Base-by-base conservation (phyloP, 92 coral and sea anemone genomes). In the Umimayanthus kanabou region DNA sequence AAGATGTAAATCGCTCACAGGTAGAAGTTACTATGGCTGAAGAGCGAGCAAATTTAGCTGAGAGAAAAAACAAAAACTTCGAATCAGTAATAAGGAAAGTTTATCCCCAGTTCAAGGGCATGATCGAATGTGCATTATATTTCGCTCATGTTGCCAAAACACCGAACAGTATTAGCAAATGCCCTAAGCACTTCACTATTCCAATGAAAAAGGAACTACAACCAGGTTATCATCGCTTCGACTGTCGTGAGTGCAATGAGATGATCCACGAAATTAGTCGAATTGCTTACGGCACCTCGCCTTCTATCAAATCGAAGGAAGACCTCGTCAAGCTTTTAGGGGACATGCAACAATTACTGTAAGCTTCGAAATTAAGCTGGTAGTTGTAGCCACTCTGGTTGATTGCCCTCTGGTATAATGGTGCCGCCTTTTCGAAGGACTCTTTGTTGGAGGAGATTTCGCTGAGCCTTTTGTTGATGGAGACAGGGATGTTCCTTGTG, bases 111-210 rank as follows among this genome's bases (percentile, higher is more conserved):
- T 39, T 81, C 6, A 67, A 66, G 9, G 55, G 85, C 37, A 81
- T 81, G 85, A 43, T 69, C 55, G 85, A 81, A n/a, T 81, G 85
- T 40, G 85, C 85, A 2, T 25, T 81, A 23, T 81, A 81, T 65
- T 81, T 81, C 61, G 85, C 85, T 20, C n/a, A 65, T 23, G 50
- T 26, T n/a, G 85, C 29, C 9, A 70, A 81, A 39, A 81, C 29
- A 22, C 4, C 7, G 7, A 25, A 20, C 53, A 55, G 20, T 16
- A 64, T 40, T 5, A n/a, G 18, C 10, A 81, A 81, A 66, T 81
- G 85, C 9, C 23, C 85, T 22, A 2, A 0, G 4, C 85, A 81
- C 16, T 66, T 49, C 33, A 6, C 28, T 43, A 33, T 30, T 11
- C 53, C 81, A 9, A 45, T 81, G 61, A 25, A 39, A 14, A 81